Evolutionary conservation across 1,140 invertebrate species (phyloP).

Genomic region (Hyles euphorbiae): DNA sequence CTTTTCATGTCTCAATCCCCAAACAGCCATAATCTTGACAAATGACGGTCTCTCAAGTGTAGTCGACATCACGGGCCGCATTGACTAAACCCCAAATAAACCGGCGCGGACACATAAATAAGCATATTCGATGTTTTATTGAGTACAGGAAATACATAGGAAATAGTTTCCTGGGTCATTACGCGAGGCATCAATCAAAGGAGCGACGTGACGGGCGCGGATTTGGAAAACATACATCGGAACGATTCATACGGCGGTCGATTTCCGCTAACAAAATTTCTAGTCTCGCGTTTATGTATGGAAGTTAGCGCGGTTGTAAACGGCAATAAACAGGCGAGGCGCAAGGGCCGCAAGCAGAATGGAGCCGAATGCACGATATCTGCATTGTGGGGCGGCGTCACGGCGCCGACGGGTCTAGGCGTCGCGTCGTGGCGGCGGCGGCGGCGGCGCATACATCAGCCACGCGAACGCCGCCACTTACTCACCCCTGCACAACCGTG

Average conservation of each 20-base stretch:
- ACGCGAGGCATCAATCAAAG: slow-evolving; percentile 67
- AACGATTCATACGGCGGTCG: slow-evolving; percentile 14
- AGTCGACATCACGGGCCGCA: slow-evolving; percentile 59
- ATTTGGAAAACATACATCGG: slow-evolving; percentile 28
- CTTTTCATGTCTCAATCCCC: slow-evolving; percentile 69
- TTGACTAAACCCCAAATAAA: slow-evolving; percentile 71
- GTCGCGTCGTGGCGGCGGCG: slow-evolving; percentile 65
- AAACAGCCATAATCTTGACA: slow-evolving; percentile 71
- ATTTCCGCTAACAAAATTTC: slow-evolving; percentile 9
- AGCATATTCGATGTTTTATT: slow-evolving; percentile 73
- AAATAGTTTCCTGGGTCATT: slow-evolving; percentile 72
- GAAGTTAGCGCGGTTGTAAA: slow-evolving; percentile 42
- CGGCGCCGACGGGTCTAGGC: slow-evolving; percentile 64
- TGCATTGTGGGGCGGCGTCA: slow-evolving; percentile 63
- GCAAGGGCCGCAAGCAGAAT: slow-evolving; percentile 30
- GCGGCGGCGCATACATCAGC: slow-evolving; percentile 66
- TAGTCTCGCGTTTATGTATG: slow-evolving; percentile 6
- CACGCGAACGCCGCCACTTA: slow-evolving; percentile 45
- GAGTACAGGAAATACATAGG: slow-evolving; percentile 70
- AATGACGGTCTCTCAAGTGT: slow-evolving; percentile 69
- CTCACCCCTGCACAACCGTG: slow-evolving; percentile 19
- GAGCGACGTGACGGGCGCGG: slow-evolving; percentile 33
- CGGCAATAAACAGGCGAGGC: slow-evolving; percentile 32
- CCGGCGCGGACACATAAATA: slow-evolving; percentile 66
- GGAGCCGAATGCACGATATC: slow-evolving; percentile 58